These are phyloP conservation scores for Spilosoma lubricipeda DNA, from an alignment of 2,888 invertebrate genomes.

Conservation along the genomic window DNA sequence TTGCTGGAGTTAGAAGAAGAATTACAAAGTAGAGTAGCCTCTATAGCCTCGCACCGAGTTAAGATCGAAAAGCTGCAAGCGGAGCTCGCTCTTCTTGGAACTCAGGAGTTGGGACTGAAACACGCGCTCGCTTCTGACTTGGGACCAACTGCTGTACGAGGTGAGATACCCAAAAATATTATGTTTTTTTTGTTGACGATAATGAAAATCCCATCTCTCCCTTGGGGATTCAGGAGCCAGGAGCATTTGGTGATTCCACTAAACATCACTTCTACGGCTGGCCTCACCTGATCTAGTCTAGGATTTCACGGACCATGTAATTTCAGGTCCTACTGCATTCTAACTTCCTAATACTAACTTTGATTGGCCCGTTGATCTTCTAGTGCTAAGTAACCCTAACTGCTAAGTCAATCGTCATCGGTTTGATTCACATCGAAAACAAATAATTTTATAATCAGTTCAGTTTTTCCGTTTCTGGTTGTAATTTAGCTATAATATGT, in stretches of 20 bases:
- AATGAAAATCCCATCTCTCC: too few species aligned
- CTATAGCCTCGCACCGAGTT: slow-evolving; percentile 87
- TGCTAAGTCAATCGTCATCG: neutral
- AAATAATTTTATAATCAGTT: neutral
- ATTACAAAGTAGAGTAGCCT: slow-evolving; percentile 87
- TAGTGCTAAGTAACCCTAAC: too few species aligned
- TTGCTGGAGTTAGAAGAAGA: slow-evolving; percentile 90
- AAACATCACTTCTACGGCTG: neutral
- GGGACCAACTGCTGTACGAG: slow-evolving; percentile 59
- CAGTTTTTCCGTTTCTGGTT: neutral
- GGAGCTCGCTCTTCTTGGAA: slow-evolving; percentile 88
- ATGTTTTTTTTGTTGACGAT: neutral
- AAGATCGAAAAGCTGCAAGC: slow-evolving; percentile 90
- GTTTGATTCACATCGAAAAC: neutral
- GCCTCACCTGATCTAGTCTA: too few species aligned
- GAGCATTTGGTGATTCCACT: too few species aligned
- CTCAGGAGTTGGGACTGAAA: slow-evolving; percentile 86
- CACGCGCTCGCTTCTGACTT: slow-evolving; percentile 73
- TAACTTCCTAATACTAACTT: neutral
- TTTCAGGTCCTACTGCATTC: too few species aligned
- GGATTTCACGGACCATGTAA: too few species aligned
- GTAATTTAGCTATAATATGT: too few species aligned
- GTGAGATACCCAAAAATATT: slow-evolving; percentile 33
- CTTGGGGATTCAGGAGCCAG: too few species aligned
- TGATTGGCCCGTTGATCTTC: too few species aligned